Percentiles rank a stretch among this genome's conserved stretches.
Evolutionary conservation across 2,113 vertebrate genomes (phyloP).

Genomic region (Myanophis thanlyinensis): DNA sequence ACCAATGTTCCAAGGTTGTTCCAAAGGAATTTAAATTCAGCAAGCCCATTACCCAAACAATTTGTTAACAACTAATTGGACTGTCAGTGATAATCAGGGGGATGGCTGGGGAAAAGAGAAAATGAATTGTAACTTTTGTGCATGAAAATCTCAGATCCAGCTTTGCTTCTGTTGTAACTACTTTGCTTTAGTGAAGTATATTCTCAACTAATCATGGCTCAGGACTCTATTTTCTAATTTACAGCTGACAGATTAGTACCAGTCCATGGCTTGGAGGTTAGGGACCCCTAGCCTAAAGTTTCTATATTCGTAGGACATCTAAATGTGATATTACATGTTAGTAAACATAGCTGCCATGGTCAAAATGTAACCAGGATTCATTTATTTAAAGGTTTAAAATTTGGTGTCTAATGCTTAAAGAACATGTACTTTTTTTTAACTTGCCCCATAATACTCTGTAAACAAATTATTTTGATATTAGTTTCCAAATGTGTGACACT

Average conservation of each 20-base stretch:
- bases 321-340: background rate
- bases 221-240: background rate
- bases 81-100: background rate
- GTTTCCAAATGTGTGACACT: background rate
- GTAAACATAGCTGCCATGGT: background rate
- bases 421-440: background rate
- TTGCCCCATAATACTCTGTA: conserved; percentile 21
- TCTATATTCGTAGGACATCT: background rate
- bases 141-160: background rate
- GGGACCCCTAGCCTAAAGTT: background rate
- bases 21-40: no score
- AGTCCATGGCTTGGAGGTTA: no score
- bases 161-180: background rate
- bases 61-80: background rate
- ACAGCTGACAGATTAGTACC: background rate
- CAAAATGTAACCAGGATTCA: background rate
- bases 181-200: background rate
- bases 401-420: background rate
- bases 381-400: background rate
- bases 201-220: background rate
- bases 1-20: no score
- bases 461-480: conserved; percentile 5
- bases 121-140: background rate
- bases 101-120: background rate
- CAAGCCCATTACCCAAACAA: no score